Conservation (phyloP, 2,888 invertebrate species). For the Kuschelorhynchus macadamiae region DNA sequence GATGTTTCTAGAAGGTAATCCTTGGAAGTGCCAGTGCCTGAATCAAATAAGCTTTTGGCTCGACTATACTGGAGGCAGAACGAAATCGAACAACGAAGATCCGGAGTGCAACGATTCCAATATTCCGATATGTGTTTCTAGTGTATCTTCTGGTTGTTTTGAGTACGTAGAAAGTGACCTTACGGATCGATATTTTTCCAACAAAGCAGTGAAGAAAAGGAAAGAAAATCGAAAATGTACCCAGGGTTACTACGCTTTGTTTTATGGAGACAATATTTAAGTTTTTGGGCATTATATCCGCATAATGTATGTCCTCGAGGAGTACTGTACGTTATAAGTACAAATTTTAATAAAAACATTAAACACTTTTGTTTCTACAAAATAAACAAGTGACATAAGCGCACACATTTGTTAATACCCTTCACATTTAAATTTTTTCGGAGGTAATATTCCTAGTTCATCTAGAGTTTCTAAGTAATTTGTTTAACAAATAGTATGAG, state of each 20-base stretch:
- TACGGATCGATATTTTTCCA: slow-evolving; percentile 20
- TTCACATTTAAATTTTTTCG: too few species aligned
- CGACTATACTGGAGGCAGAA: slow-evolving; percentile 44
- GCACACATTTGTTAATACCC: too few species aligned
- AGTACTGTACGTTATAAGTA: too few species aligned
- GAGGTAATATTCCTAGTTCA: too few species aligned
- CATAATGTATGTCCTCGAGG: too few species aligned
- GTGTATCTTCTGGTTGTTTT: slow-evolving; percentile 36
- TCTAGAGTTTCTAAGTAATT: too few species aligned
- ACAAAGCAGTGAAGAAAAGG: slow-evolving; percentile 5
- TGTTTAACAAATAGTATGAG: too few species aligned
- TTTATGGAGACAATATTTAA: slow-evolving; percentile 4
- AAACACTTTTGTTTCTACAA: too few species aligned
- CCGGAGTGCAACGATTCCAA: slow-evolving; percentile 43
- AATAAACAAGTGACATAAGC: too few species aligned
- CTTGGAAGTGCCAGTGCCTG: slow-evolving; percentile 60
- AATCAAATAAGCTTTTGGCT: slow-evolving; percentile 54
- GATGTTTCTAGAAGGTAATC: slow-evolving; percentile 56
- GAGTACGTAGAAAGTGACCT: slow-evolving; percentile 50
- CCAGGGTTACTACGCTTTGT: slow-evolving; percentile 14
- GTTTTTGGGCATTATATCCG: too few species aligned
- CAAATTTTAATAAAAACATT: too few species aligned
- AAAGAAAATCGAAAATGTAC: slow-evolving; percentile 17
- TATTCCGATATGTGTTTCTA: slow-evolving; percentile 50
- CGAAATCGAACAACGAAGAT: slow-evolving; percentile 36